These are phyloP conservation scores for Chrysoperla carnea DNA, from an alignment of 1,140 invertebrate genomes.

Conservation along the genomic window DNA sequence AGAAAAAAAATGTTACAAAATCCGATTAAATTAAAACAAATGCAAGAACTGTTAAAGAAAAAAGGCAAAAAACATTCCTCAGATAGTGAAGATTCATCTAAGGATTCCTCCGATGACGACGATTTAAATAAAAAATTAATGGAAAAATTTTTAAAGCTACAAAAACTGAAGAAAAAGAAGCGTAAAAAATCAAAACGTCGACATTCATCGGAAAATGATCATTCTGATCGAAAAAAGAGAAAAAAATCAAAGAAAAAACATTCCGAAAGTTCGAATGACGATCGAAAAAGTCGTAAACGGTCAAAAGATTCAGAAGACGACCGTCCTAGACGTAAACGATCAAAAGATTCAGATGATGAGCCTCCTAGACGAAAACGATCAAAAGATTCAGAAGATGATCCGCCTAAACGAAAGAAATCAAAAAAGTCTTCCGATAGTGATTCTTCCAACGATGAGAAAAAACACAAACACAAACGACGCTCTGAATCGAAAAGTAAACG, in stretches of 20 bases:
- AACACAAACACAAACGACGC: conserved; percentile 4
- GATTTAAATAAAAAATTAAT: conserved; percentile 28
- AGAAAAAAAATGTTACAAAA: conserved; percentile 65
- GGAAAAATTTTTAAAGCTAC: conserved; percentile 27
- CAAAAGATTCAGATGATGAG: conserved; percentile 1
- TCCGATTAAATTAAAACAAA: conserved; percentile 73
- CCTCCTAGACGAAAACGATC: conserved; percentile 12
- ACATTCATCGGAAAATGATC: conserved; percentile 1
- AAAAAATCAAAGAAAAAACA: conserved; percentile 1
- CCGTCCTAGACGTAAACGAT: conserved; percentile 14
- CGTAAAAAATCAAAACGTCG: neutral
- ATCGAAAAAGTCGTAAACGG: conserved; percentile 25
- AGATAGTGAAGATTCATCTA: conserved; percentile 24
- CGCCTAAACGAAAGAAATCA: conserved; percentile 20
- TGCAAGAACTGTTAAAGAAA: conserved; percentile 54
- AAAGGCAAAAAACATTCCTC: conserved; percentile 22
- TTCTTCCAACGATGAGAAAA: conserved; percentile 12
- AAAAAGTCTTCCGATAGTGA: conserved; percentile 21
- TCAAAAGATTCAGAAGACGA: conserved; percentile 22
- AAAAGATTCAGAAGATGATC: conserved; percentile 6
- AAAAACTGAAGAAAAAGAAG: conserved; percentile 1
- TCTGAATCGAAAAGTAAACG: too few relatives aligned
- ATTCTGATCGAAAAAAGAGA: conserved; percentile 23
- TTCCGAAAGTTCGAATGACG: too few relatives aligned
- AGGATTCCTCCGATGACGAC: conserved; percentile 17